phyloP scores from a whole-genome alignment of 2,888 invertebrate species.

The Agrochola circellaris region DNA sequence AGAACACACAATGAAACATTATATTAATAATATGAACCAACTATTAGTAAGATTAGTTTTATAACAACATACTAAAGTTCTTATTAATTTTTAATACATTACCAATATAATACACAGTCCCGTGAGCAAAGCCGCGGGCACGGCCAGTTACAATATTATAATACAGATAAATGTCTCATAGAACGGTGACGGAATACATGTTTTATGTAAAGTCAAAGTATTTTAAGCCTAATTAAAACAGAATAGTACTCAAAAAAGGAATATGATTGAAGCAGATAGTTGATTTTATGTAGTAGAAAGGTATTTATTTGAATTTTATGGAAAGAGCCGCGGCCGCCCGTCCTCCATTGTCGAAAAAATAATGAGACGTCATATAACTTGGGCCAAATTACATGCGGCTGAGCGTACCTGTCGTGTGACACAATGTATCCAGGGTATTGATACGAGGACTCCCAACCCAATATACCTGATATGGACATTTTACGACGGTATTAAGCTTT shows the following conservation, averaged over 20 bases:
- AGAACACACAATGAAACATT: no score
- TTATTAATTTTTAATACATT: no score
- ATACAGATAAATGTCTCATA: neutral
- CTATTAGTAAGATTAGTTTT: no score
- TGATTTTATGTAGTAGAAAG: neutral
- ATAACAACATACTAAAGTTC: no score
- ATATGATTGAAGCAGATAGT: neutral
- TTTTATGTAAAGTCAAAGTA: neutral
- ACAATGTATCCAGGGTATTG: conserved; percentile 55
- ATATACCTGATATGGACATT: conserved; percentile 68
- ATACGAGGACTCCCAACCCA: conserved; percentile 44
- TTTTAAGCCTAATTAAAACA: conserved; percentile 10
- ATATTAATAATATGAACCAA: no score
- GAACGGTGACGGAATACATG: no score
- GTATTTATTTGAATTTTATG: conserved; percentile 41
- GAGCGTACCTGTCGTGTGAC: conserved; percentile 43
- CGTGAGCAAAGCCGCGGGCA: no score
- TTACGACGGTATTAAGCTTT: conserved; percentile 70
- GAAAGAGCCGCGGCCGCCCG: conserved; percentile 1
- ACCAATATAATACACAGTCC: no score
- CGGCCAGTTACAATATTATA: neutral
- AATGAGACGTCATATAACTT: conserved; percentile 52
- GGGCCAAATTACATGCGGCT: conserved; percentile 36
- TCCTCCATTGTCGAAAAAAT: conserved; percentile 46
- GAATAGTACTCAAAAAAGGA: neutral